These are phyloP conservation scores for Drosophila koepferae DNA, from an alignment of 2,888 invertebrate species.

Conservation along the genomic window DNA sequence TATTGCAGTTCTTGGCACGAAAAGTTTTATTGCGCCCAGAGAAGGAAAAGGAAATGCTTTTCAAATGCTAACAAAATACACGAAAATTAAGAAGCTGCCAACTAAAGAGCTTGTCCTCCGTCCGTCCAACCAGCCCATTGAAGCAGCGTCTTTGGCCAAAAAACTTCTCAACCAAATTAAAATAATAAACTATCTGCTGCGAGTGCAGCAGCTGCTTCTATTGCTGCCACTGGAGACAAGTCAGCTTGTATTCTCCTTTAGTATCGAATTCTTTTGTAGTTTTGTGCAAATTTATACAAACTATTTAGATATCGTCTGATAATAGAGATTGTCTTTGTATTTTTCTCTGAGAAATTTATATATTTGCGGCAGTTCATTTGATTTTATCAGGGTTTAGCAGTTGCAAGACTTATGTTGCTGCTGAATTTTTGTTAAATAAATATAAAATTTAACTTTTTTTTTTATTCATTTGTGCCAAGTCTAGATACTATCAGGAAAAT, in stretches of 20 bases:
- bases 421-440: not conserved
- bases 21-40: constrained; percentile 68
- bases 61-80: constrained; percentile 73
- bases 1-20: constrained; percentile 69
- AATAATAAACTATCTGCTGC: constrained; percentile 62
- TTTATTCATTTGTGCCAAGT: no score
- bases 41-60: constrained; percentile 70
- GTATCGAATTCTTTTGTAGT: constrained; percentile 40
- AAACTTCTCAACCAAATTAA: constrained; percentile 71
- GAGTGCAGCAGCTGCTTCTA: constrained; percentile 50
- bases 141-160: constrained; percentile 40
- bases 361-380: not conserved
- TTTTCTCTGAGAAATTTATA: not conserved
- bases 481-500: no score
- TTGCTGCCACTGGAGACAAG: constrained; percentile 34
- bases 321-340: constrained; percentile 13
- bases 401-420: not conserved
- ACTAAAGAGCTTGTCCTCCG: constrained; percentile 50
- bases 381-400: not conserved
- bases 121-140: constrained; percentile 48
- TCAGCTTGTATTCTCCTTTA: constrained; percentile 54
- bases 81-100: constrained; percentile 60
- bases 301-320: constrained; percentile 23
- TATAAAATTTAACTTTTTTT: not conserved
- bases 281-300: constrained; percentile 24